phyloP scores from a whole-genome alignment of 1,140 invertebrate genomes.

The Temnothorax longispinosus region DNA sequence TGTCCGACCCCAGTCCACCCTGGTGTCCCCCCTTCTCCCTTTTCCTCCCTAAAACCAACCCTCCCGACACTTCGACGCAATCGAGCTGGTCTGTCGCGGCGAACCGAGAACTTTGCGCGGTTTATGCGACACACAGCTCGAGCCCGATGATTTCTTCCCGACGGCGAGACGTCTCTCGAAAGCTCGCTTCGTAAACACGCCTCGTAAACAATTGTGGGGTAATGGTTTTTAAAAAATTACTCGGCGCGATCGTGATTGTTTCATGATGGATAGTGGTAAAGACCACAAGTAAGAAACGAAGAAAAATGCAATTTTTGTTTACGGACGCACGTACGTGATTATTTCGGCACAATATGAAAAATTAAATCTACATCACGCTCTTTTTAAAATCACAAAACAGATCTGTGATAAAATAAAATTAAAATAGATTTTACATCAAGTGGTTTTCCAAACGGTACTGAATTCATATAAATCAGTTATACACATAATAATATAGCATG shows the following conservation, averaged over 20 bases:
- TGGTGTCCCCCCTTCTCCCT: slow-evolving; percentile 27
- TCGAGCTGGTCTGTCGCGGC: slow-evolving; percentile 14
- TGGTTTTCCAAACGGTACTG: not conserved
- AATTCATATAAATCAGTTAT: not conserved
- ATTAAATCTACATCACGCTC: not conserved
- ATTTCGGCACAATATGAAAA: too few relatives aligned
- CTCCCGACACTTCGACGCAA: slow-evolving; percentile 55
- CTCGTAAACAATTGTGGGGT: not conserved
- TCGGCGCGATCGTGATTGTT: not conserved
- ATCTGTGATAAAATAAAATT: not conserved
- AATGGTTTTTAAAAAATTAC: slow-evolving; percentile 9
- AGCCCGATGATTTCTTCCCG: slow-evolving; percentile 15
- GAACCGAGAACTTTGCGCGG: slow-evolving; percentile 55
- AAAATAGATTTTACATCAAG: not conserved
- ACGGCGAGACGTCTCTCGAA: slow-evolving; percentile 12
- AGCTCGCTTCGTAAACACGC: slow-evolving; percentile 43
- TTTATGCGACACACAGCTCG: slow-evolving; percentile 39
- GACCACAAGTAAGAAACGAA: not conserved
- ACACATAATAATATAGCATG: not conserved
- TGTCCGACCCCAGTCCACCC: slow-evolving; percentile 77
- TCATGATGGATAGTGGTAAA: not conserved
- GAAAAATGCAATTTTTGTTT: not conserved
- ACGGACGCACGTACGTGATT: not conserved
- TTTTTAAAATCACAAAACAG: not conserved
- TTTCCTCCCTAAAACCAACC: slow-evolving; percentile 38